Percentiles rank a stretch among this genome's conserved stretches.
phyloP scores from a whole-genome alignment of 2,797 vertebrate genomes.

The Lateolabrax maculatus region DNA sequence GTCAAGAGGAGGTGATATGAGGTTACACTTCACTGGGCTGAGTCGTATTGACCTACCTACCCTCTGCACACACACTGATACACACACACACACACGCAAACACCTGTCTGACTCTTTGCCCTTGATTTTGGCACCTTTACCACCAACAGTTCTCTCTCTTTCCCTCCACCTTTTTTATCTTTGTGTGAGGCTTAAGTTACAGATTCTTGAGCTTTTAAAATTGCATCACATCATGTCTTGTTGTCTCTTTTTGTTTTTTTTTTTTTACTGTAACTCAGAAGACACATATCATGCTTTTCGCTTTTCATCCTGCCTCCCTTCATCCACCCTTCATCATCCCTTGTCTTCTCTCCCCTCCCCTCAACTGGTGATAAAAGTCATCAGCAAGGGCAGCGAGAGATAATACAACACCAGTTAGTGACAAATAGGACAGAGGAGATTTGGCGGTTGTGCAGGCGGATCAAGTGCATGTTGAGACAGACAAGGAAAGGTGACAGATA shows the following conservation, averaged over 20 bases:
- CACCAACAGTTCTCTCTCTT: conserved; percentile 15
- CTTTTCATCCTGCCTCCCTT: conserved; percentile 26
- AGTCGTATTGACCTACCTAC: conserved; percentile 68
- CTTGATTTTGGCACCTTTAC: conserved; percentile 57
- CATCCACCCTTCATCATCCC: conserved; percentile 32
- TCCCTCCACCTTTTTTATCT: not conserved
- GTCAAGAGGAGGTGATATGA: conserved; percentile 75
- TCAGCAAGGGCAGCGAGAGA: conserved; percentile 53
- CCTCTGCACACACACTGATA: conserved; percentile 36
- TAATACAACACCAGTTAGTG: conserved; percentile 67
- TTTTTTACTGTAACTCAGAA: conserved; percentile 22
- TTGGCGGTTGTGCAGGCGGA: conserved; percentile 44
- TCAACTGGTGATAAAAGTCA: conserved; percentile 65
- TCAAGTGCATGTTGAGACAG: conserved; percentile 53
- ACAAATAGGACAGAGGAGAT: conserved; percentile 63
- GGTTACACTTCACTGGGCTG: conserved; percentile 74
- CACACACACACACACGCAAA: conserved; percentile 32
- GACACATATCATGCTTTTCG: conserved; percentile 44
- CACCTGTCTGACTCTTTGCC: conserved; percentile 60
- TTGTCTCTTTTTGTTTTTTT: conserved; percentile 35
- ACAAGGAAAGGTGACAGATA: conserved; percentile 58
- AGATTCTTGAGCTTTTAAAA: conserved; percentile 22
- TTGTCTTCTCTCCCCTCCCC: conserved; percentile 24
- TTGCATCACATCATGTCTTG: conserved; percentile 16
- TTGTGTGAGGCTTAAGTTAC: not conserved